A percentile compares a stretch with the other conserved stretches of the same genome.
Evolutionary conservation across 2,888 invertebrate genomes (phyloP).

Genomic region (Nineta flava): DNA sequence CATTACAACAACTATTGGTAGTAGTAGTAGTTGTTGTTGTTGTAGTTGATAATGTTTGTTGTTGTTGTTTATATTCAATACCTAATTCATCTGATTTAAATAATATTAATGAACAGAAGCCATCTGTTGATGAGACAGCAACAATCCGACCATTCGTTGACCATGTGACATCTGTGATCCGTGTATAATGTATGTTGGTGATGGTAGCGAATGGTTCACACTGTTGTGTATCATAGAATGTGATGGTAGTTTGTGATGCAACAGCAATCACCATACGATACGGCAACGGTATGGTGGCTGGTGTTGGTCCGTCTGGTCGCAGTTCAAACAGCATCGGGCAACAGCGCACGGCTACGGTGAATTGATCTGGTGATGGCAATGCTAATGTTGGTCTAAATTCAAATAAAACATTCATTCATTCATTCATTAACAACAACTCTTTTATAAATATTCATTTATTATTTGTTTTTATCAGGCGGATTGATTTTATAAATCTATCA

Average conservation of each 20-base stretch:
- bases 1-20: too few species aligned
- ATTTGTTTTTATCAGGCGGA: too few species aligned
- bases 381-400: conserved; percentile 55
- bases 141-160: conserved; percentile 61
- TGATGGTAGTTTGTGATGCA: conserved; percentile 71
- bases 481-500: too few species aligned
- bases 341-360: conserved; percentile 70
- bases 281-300: conserved; percentile 39
- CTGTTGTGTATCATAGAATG: conserved; percentile 81
- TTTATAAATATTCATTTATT: too few species aligned
- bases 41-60: too few species aligned
- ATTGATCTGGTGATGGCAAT: conserved; percentile 62
- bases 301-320: conserved; percentile 33
- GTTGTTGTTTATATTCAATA: too few species aligned
- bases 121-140: conserved; percentile 74
- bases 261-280: conserved; percentile 83
- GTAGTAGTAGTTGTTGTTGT: too few species aligned
- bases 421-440: too few species aligned
- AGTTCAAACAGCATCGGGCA: conserved; percentile 58
- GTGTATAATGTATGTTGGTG: conserved; percentile 77
- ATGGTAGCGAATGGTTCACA: conserved; percentile 60
- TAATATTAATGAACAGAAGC: conserved; percentile 72
- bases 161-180: conserved; percentile 79
- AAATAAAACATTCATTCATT: neutral
- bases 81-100: conserved; percentile 63